A percentile compares a stretch with the other conserved stretches of the same genome.
Conservation (phyloP, 1,140 invertebrate genomes). For the Ceratina calcarata region DNA sequence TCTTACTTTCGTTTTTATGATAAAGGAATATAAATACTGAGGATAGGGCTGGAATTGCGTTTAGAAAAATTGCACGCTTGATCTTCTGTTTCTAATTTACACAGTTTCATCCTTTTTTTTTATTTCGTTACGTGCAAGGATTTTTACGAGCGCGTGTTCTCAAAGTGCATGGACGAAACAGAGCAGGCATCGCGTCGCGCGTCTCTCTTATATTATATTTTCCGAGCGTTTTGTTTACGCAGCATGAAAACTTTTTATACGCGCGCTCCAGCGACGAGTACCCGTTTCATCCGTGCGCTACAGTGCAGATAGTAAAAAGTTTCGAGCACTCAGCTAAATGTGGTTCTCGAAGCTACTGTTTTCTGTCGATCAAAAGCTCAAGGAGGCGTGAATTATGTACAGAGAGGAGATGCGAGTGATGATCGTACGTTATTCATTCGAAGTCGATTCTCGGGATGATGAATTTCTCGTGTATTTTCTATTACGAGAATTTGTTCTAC, state of each 20-base stretch:
- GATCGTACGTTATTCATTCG: conserved; percentile 24
- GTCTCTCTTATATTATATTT: neutral
- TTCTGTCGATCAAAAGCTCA: conserved; percentile 47
- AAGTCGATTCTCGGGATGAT: conserved; percentile 14
- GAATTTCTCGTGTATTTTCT: too few relatives aligned
- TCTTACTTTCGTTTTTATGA: neutral
- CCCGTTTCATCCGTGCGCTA: conserved; percentile 43
- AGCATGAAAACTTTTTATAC: conserved; percentile 9
- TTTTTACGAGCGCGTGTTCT: neutral
- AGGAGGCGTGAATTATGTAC: conserved; percentile 54
- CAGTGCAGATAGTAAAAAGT: conserved; percentile 47
- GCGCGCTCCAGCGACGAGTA: neutral
- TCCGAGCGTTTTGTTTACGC: neutral
- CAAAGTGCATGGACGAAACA: conserved; percentile 43
- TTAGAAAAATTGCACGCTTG: neutral
- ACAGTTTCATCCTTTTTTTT: neutral
- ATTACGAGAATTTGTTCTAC: too few relatives aligned
- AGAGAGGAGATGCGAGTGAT: conserved; percentile 41
- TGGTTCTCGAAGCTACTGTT: conserved; percentile 50
- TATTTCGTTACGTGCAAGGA: conserved; percentile 6
- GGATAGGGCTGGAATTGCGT: neutral
- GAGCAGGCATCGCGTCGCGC: neutral
- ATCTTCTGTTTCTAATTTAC: neutral
- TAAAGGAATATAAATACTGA: neutral
- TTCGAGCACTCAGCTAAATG: conserved; percentile 57